Conservation (phyloP, 2,113 vertebrate species). For the Podilymbus podiceps region DNA sequence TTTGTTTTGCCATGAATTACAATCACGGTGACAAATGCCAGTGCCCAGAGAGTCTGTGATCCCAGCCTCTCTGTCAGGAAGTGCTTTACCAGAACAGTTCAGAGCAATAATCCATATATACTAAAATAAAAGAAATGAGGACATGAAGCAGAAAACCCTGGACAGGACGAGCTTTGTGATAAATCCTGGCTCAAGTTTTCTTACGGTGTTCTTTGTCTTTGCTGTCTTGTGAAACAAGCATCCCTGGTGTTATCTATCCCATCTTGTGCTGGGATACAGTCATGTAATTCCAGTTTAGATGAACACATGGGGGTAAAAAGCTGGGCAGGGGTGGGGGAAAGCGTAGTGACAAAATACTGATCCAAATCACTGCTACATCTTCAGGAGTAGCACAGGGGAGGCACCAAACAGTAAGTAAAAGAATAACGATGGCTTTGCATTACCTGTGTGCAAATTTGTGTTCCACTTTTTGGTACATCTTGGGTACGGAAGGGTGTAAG, state of each 20-base stretch:
- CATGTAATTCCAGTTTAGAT: background rate
- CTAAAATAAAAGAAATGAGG: slow-evolving; percentile 43
- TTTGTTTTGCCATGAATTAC: slow-evolving; percentile 69
- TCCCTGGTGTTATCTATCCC: background rate
- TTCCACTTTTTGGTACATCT: background rate
- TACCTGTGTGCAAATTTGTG: background rate
- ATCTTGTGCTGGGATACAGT: background rate
- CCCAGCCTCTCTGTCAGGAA: background rate
- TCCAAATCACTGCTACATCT: background rate
- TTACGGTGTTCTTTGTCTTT: slow-evolving; percentile 27
- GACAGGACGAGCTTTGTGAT: slow-evolving; percentile 4
- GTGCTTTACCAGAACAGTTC: slow-evolving; percentile 50
- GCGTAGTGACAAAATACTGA: background rate
- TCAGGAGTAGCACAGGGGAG: background rate
- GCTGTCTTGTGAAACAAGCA: background rate
- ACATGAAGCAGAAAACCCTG: background rate
- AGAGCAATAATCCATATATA: slow-evolving; percentile 43
- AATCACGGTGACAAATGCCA: slow-evolving; percentile 23
- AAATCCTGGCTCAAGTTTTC: slow-evolving; percentile 32
- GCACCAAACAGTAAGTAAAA: background rate
- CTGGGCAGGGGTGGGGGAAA: background rate
- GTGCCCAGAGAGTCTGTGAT: slow-evolving; percentile 54
- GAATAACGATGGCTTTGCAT: background rate
- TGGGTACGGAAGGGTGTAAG: background rate
- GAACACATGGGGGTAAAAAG: background rate